A percentile compares a stretch with the other conserved stretches of the same genome.
phyloP scores from a whole-genome alignment of 1,140 invertebrate genomes.

The Drosophila oshimai region DNA sequence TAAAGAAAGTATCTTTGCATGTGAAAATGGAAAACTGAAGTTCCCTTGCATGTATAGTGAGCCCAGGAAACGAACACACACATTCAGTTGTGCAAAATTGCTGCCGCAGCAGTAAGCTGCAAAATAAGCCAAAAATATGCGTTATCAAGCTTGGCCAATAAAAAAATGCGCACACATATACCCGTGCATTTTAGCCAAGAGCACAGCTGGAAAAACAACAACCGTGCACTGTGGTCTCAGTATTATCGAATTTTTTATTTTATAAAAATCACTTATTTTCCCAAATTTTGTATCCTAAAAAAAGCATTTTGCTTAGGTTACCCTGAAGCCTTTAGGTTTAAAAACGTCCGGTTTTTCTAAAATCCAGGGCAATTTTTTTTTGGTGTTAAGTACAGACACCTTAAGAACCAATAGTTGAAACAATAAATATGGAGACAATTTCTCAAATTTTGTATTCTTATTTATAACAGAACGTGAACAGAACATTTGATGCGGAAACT shows the following conservation, averaged over 20 bases:
- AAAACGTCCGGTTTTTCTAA: too few relatives aligned
- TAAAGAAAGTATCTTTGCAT: not conserved
- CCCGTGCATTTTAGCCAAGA: conserved; percentile 8
- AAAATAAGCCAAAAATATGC: conserved; percentile 80
- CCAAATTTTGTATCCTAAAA: not conserved
- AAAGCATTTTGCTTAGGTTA: too few relatives aligned
- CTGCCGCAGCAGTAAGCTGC: conserved; percentile 76
- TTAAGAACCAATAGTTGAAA: too few relatives aligned
- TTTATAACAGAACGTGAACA: too few relatives aligned
- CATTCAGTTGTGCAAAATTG: conserved; percentile 52
- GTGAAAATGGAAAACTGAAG: not conserved
- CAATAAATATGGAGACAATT: too few relatives aligned
- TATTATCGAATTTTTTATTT: too few relatives aligned
- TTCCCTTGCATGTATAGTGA: not conserved
- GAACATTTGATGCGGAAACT: too few relatives aligned
- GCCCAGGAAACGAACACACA: not conserved
- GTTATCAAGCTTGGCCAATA: conserved; percentile 75
- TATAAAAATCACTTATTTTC: too few relatives aligned
- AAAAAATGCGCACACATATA: conserved; percentile 46
- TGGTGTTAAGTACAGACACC: too few relatives aligned
- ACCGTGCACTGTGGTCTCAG: conserved; percentile 23
- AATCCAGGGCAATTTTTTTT: too few relatives aligned
- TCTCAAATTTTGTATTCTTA: too few relatives aligned
- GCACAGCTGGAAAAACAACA: conserved; percentile 48
- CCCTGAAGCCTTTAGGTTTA: too few relatives aligned